A percentile compares a stretch with the other conserved stretches of the same genome.
Evolutionary conservation across 2,797 vertebrate genomes (phyloP).

Genomic region (Pantherophis vulpinus): DNA sequence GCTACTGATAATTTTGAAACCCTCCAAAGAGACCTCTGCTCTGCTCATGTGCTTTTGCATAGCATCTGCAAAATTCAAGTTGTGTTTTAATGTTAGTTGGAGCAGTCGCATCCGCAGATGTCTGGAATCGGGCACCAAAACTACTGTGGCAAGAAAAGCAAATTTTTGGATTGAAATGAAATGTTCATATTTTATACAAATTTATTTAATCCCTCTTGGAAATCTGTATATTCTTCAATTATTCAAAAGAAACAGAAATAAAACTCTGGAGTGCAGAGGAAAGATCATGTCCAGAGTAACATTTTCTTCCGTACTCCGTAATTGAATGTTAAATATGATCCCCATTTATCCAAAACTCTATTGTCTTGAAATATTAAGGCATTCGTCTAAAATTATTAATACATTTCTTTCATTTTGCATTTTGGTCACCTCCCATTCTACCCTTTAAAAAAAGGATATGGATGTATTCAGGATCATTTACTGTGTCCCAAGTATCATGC

Average conservation of each 20-base stretch:
- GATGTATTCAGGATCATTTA: not conserved
- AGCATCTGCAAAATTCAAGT: constrained; percentile 10
- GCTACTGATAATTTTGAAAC: constrained; percentile 30
- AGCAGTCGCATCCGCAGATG: not conserved
- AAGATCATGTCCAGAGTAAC: not conserved
- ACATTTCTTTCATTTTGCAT: not conserved
- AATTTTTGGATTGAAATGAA: not conserved
- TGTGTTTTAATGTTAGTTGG: not conserved
- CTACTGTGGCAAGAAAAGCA: not conserved
- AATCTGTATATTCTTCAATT: not conserved
- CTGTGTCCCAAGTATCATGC: not conserved
- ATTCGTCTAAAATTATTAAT: not conserved
- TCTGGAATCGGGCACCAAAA: not conserved
- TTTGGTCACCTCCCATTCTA: not conserved
- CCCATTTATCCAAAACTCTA: not conserved
- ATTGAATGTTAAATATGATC: not conserved
- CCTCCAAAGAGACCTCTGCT: not conserved
- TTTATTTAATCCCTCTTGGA: not conserved
- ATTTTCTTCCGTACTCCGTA: not conserved
- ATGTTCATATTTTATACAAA: not conserved
- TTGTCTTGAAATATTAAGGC: not conserved
- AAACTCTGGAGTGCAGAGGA: not conserved
- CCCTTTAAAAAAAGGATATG: not conserved
- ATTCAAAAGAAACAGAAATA: not conserved
- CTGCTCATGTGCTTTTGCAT: constrained; percentile 22